phyloP scores from a whole-genome alignment of 2,888 invertebrate species.

The Pomacea canaliculata region DNA sequence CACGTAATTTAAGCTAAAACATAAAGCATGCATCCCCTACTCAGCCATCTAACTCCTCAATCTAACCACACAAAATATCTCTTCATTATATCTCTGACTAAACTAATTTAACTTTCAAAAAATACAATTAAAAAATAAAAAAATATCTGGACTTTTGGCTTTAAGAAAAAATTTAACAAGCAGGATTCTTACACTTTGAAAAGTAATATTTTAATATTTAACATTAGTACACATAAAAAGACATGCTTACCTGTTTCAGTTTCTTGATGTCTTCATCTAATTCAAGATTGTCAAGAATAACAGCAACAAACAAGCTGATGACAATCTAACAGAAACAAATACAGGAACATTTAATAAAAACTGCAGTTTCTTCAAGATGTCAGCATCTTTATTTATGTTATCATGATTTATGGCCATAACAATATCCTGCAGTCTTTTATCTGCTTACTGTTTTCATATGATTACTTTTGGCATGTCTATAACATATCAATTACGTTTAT shows the following conservation, averaged over 20 bases:
- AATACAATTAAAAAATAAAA: no score
- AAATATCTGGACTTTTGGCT: background rate
- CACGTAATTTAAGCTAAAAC: constrained; percentile 85
- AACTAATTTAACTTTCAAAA: no score
- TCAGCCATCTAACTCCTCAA: background rate
- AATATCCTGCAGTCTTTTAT: no score
- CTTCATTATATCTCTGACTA: no score
- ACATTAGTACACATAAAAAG: background rate
- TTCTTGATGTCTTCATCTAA: constrained; percentile 99
- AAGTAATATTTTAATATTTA: no score
- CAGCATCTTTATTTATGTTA: no score
- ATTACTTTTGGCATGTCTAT: no score
- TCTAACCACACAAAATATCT: background rate
- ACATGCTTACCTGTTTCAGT: constrained; percentile 81
- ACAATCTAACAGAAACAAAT: constrained; percentile 81
- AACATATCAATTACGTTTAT: no score
- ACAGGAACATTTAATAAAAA: background rate
- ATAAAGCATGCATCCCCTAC: background rate
- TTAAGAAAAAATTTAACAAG: background rate
- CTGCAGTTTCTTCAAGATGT: no score
- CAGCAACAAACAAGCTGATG: constrained; percentile 99
- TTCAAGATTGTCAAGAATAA: constrained; percentile 98
- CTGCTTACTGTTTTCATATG: no score
- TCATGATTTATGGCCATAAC: no score
- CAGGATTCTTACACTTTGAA: no score